Conservation (phyloP, 2,797 vertebrate genomes). For the Phylloscopus collybita region DNA sequence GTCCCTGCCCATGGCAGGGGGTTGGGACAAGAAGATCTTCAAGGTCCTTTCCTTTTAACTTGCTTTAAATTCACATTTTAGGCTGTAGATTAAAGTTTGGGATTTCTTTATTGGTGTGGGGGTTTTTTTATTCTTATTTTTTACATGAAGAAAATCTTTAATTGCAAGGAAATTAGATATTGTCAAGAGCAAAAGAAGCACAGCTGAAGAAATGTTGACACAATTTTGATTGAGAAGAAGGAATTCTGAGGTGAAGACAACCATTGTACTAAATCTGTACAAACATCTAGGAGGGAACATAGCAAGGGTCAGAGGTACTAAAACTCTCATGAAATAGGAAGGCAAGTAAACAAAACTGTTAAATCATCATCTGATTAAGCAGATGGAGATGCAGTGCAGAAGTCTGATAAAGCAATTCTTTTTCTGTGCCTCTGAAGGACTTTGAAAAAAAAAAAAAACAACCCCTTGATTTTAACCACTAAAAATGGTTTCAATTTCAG, state of each 20-base stretch:
- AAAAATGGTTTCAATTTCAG: background rate
- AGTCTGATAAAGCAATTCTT: background rate
- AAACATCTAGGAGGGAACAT: background rate
- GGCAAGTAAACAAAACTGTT: background rate
- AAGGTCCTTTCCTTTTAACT: background rate
- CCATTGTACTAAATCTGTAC: background rate
- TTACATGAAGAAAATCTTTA: background rate
- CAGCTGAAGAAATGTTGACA: background rate
- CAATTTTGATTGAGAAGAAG: background rate
- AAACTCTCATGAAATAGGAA: background rate
- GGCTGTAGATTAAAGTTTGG: background rate
- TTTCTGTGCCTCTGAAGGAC: background rate
- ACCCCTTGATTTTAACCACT: background rate
- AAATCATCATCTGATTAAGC: background rate
- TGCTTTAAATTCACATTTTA: background rate
- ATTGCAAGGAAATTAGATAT: background rate
- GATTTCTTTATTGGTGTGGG: rapidly evolving
- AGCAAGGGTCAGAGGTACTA: background rate
- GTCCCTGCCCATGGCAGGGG: background rate
- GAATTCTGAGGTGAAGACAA: background rate
- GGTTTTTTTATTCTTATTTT: rapidly evolving
- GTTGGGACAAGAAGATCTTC: rapidly evolving
- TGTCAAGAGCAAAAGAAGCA: background rate
- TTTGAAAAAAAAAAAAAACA: rapidly evolving
- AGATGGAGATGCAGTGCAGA: background rate